Evolutionary conservation across 2,113 vertebrate genomes (phyloP).

Genomic region (Todiramphus saurophagus): DNA sequence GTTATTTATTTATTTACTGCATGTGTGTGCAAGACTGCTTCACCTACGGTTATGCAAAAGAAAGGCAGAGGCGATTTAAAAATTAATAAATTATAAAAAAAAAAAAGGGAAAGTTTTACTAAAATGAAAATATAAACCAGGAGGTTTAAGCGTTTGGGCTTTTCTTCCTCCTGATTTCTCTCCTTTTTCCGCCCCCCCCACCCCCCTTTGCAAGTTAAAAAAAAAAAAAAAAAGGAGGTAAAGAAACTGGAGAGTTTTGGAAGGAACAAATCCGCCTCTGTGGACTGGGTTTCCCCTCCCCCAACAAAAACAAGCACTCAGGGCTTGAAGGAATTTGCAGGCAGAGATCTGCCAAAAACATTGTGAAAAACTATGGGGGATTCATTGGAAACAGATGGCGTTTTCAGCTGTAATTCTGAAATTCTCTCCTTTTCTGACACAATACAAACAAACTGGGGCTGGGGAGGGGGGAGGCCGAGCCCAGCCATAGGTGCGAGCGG

Average conservation of each 20-base stretch:
- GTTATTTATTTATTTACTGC: conserved; percentile 59
- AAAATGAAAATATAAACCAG: background rate
- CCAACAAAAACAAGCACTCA: conserved; percentile 89
- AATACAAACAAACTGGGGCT: conserved; percentile 71
- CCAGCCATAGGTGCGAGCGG: conserved; percentile 4
- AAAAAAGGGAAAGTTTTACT: background rate
- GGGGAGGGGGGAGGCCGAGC: background rate
- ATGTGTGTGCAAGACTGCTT: conserved; percentile 54
- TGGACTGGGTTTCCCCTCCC: conserved; percentile 83
- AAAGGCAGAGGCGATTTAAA: conserved; percentile 34
- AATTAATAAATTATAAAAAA: background rate
- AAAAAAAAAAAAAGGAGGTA: background rate
- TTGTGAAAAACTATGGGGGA: conserved; percentile 81
- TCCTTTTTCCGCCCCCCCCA: background rate
- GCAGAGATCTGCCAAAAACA: conserved; percentile 83
- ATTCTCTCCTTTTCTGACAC: conserved; percentile 78
- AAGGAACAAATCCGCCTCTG: conserved; percentile 85
- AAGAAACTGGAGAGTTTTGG: conserved; percentile 79
- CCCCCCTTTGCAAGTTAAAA: background rate
- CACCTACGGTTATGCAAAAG: conserved; percentile 62
- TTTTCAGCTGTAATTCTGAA: conserved; percentile 79
- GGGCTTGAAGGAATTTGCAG: conserved; percentile 83
- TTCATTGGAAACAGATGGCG: conserved; percentile 88
- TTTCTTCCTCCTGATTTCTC: background rate
- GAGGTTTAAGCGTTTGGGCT: conserved; percentile 36